Evolutionary conservation across 1,140 invertebrate species (phyloP), one percentile per base, ranked within the genome.

Genomic region (Carposina sasakii): DNA sequence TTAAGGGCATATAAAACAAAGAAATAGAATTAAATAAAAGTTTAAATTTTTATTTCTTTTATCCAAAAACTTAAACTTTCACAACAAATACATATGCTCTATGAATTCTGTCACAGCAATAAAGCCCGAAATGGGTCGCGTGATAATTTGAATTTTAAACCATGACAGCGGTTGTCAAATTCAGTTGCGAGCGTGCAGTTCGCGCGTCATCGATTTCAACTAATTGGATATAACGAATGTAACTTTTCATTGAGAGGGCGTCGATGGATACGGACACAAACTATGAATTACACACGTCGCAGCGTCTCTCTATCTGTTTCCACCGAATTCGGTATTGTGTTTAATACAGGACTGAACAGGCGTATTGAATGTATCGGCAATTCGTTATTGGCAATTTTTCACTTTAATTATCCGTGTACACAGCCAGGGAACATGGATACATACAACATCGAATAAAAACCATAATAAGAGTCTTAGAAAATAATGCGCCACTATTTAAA

Each of bases 141-240:
- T 44, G 40, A 50, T 58, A 57, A 52, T 51, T 54, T 46, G 57
- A 61, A 59, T 55, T 60, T 67, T 61, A 60, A 59, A 54, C 46
- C 36, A 33, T 65, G 60, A 66, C 67, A 69, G 60, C 58, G 54
- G 64, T 60, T 63, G 60, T 71, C 67, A 72, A 69, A 69, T 65
- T 71, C 63, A 66, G 41, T 60, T 51, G 65, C 53, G 50, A 45
- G 58, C 46, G 42, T 45, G 53, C 50, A 51, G 54, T 58, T 63
- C 47, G 49, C 58, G 58, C 67, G 68, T 73, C 71, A 73, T 75
- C 66, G 70, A 60, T 71, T 67, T 63, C 52, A 62, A 50, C 45
- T 77, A 77, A 77, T 77, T 75, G 74, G 66, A 70, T 57, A 64
- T 75, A 71, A 71, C 74, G 74, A 65, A 70, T 57, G 66, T 75